Evolutionary conservation across 2,113 vertebrate genomes (phyloP), one percentile per base, ranked within the genome.

Genomic region (Lipophrys pholis): DNA sequence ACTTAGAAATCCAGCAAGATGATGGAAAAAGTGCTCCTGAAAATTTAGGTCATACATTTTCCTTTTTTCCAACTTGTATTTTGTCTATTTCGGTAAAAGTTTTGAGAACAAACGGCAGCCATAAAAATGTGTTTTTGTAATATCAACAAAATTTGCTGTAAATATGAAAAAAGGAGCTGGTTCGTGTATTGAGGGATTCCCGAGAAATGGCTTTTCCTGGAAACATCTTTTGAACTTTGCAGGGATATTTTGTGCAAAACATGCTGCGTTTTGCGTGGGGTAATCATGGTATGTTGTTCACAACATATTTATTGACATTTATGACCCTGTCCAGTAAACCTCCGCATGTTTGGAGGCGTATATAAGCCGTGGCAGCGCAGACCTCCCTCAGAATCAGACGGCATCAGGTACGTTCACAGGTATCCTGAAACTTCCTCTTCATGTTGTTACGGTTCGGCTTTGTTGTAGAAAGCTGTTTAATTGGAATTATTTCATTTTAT

Each of bases 271-370:
- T 89, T 30, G 21, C 21, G 4, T 30, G 21, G 21, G 57, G 76
- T 70, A 21, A 88, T 82, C 84, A 75, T 71, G 83, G 64, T 55
- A 5, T 61, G 17, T 52, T 69, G 43, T 63, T 69, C 52, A 65
- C 54, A 77, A 76, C 84, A 76, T 69, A 78, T 89, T 82, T 81
- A 80, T 68, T 83, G 82, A 86, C 82, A 82, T 90, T 90, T 86
- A 87, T 85, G 84, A 82, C 80, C 73, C 57, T 76, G 63, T 54
- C 59, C 16, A 81, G 65, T 82, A 83, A 84, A 90, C 78, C 43
- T 6, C 51, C 0, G 17, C 12, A 53, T 68, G 21, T 85, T 81
- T 46, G 30, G 43, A 52, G 14, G 50, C 41, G 11, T 92, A 91
- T 92, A 93, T 84, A 91, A 86, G 67, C 70, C 54, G 5, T 11